These are phyloP conservation scores for Strigops habroptila DNA, from an alignment of 2,113 vertebrate genomes.

Conservation along the genomic window DNA sequence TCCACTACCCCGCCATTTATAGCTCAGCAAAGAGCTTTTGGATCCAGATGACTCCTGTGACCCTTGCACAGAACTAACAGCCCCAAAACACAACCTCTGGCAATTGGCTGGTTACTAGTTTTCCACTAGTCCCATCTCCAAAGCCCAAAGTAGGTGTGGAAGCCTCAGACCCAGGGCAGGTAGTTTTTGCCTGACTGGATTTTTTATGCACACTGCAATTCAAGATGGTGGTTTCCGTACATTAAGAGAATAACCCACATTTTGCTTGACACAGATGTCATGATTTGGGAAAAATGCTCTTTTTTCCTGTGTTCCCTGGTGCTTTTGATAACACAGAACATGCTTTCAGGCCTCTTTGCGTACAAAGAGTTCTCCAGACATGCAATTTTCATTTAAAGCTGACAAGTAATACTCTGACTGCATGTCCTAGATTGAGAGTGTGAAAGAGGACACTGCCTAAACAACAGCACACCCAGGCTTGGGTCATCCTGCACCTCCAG, in stretches of 20 bases:
- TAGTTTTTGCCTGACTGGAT: not conserved
- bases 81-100: not conserved
- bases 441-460: not conserved
- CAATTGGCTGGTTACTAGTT: not conserved
- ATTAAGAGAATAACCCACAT: not conserved
- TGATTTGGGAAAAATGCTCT: not conserved
- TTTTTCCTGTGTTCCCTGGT: not conserved
- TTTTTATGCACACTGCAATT: not conserved
- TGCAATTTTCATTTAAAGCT: not conserved
- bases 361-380: not conserved
- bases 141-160: not conserved
- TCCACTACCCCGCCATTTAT: not conserved
- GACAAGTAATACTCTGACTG: not conserved
- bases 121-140: not conserved
- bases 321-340: not conserved
- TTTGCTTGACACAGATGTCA: not conserved
- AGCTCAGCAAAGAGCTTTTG: not conserved
- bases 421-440: not conserved
- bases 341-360: not conserved
- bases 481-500: not conserved
- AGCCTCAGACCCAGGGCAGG: not conserved
- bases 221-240: not conserved
- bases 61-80: not conserved
- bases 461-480: not conserved
- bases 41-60: not conserved